These are phyloP conservation scores for Hypanus sabinus DNA, from an alignment of 2,113 vertebrate species.

Conservation along the genomic window DNA sequence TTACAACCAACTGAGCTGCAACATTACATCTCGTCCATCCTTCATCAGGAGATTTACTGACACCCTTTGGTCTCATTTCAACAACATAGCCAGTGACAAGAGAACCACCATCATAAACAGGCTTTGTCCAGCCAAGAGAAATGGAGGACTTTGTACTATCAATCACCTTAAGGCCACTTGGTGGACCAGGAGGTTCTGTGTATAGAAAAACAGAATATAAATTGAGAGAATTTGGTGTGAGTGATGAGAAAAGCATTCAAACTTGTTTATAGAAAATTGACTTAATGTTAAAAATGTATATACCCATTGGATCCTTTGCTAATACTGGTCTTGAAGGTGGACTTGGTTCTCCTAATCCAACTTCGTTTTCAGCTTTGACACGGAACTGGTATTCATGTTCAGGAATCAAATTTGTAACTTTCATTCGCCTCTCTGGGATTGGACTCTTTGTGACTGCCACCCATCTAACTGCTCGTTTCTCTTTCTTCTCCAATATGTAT, in stretches of 20 bases:
- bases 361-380: slow-evolving; percentile 94
- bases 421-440: slow-evolving; percentile 69
- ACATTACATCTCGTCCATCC: slow-evolving; percentile 92
- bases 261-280: neutral
- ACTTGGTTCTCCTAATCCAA: slow-evolving; percentile 82
- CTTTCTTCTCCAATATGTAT: slow-evolving; percentile 88
- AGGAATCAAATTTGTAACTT: slow-evolving; percentile 80
- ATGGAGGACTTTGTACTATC: slow-evolving; percentile 83
- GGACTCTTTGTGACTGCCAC: slow-evolving; percentile 81
- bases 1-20: slow-evolving; percentile 79
- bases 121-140: slow-evolving; percentile 83
- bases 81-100: slow-evolving; percentile 92
- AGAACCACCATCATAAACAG: slow-evolving; percentile 83
- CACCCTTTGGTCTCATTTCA: slow-evolving; percentile 73
- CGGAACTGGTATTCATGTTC: slow-evolving; percentile 94
- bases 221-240: neutral
- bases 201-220: slow-evolving; percentile 43
- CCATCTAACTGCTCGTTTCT: slow-evolving; percentile 81
- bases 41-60: slow-evolving; percentile 73
- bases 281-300: slow-evolving; percentile 9
- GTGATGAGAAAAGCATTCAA: neutral
- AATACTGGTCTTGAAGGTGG: slow-evolving; percentile 79
- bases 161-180: slow-evolving; percentile 79
- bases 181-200: slow-evolving; percentile 87
- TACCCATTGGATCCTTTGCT: slow-evolving; percentile 91